A percentile compares a stretch with the other conserved stretches of the same genome.
Evolutionary conservation across 1,140 invertebrate species (phyloP).

Genomic region (Delia radicum): DNA sequence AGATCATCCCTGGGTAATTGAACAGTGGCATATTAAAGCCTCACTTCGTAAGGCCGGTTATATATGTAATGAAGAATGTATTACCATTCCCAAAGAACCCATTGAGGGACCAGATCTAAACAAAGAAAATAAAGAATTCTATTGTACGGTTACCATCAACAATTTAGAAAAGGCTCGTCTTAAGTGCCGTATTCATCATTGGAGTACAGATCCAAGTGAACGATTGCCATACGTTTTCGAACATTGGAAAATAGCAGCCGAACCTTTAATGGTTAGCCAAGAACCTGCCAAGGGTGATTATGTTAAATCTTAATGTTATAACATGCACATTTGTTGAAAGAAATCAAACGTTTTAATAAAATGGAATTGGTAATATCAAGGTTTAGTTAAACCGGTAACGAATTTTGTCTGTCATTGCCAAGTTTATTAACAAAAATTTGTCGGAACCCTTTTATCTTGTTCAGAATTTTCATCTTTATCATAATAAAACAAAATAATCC

Average conservation of each 20-base stretch:
- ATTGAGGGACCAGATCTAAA: constrained; percentile 78
- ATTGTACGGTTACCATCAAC: constrained; percentile 76
- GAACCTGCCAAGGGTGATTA: background rate
- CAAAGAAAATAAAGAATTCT: constrained; percentile 79
- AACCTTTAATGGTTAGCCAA: constrained; percentile 54
- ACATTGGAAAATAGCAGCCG: constrained; percentile 60
- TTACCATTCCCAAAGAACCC: constrained; percentile 69
- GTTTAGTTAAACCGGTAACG: too few species aligned
- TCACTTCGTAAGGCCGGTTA: constrained; percentile 70
- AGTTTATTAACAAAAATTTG: too few species aligned
- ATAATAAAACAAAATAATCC: too few species aligned
- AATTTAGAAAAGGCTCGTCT: constrained; percentile 70
- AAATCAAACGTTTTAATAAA: background rate
- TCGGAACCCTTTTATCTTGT: too few species aligned
- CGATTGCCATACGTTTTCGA: constrained; percentile 60
- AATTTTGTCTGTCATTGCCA: too few species aligned
- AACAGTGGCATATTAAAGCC: constrained; percentile 77
- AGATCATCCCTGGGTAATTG: constrained; percentile 74
- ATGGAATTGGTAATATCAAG: background rate
- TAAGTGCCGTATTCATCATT: constrained; percentile 70
- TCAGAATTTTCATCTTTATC: too few species aligned
- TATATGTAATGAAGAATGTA: constrained; percentile 68
- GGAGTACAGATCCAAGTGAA: constrained; percentile 62
- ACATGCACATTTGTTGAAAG: background rate
- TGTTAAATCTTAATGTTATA: background rate